Percentiles rank a stretch among this genome's conserved stretches.
Evolutionary conservation across 2,113 vertebrate species (phyloP).

Genomic region (Ginglymostoma cirratum): DNA sequence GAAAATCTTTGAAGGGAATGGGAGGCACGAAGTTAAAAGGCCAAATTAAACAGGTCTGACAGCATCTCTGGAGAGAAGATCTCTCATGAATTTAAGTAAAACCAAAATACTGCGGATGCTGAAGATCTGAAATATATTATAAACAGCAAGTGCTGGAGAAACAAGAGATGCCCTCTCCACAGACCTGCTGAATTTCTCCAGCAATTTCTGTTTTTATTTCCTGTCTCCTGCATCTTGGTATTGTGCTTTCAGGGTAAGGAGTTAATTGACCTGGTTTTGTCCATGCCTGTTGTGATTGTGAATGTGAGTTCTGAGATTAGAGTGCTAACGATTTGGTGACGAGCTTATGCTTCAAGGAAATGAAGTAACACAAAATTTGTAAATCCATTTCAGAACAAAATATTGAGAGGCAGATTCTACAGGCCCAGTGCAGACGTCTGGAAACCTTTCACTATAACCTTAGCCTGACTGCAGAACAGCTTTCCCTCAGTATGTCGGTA

Average conservation of each 20-base stretch:
- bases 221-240: too few species aligned
- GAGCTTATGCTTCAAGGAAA: not conserved
- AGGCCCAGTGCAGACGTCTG: conserved; percentile 85
- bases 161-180: too few species aligned
- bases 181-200: too few species aligned
- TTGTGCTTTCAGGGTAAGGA: too few species aligned
- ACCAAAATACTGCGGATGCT: too few species aligned
- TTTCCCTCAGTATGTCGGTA: conserved; percentile 94
- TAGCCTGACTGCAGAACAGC: conserved; percentile 85
- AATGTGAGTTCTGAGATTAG: not conserved
- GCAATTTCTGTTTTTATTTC: too few species aligned
- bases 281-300: not conserved
- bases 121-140: too few species aligned
- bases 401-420: conserved; percentile 88
- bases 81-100: too few species aligned
- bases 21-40: not conserved
- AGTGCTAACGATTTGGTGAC: not conserved
- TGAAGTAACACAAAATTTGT: not conserved
- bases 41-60: too few species aligned
- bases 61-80: too few species aligned
- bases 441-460: conserved; percentile 95
- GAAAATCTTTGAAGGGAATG: not conserved
- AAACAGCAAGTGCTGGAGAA: too few species aligned
- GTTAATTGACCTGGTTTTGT: not conserved
- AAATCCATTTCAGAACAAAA: conserved; percentile 71